Conservation (phyloP, 2,113 vertebrate species). For the Protobothrops mucrosquamatus region DNA sequence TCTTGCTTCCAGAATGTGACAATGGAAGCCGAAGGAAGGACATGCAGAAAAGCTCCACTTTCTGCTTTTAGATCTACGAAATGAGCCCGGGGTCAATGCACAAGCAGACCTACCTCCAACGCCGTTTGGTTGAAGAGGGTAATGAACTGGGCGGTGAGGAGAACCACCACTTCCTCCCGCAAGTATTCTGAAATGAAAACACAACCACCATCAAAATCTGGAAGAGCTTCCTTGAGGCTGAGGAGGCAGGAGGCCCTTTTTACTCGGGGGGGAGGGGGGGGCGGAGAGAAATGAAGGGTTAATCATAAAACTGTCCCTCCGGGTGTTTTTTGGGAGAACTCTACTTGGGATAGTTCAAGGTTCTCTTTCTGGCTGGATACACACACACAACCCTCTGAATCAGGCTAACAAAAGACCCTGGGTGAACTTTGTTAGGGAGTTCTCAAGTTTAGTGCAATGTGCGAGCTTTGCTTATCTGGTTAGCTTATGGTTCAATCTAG, state of each 20-base stretch:
- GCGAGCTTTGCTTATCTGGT: background rate
- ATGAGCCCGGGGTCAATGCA: background rate
- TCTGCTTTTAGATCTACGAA: background rate
- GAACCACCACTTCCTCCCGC: constrained; percentile 79
- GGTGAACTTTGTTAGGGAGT: no score
- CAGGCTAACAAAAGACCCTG: background rate
- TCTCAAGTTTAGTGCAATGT: no score
- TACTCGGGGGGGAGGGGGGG: background rate
- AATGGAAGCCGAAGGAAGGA: background rate
- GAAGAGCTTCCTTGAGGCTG: background rate
- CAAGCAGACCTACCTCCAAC: constrained; percentile 68
- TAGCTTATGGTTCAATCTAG: background rate
- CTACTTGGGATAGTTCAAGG: background rate
- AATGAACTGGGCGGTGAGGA: constrained; percentile 79
- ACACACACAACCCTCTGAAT: background rate
- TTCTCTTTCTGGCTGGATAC: background rate
- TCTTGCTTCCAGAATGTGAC: background rate
- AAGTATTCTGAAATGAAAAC: constrained; percentile 70
- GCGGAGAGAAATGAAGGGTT: background rate
- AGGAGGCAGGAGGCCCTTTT: background rate
- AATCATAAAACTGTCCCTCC: no score
- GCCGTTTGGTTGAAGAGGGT: constrained; percentile 84
- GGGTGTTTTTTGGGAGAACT: background rate
- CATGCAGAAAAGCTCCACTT: background rate
- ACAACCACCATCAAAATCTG: background rate